Evolutionary conservation across 2,113 vertebrate genomes (phyloP), one percentile per base, ranked within the genome.

Genomic region (Ammodytes marinus): DNA sequence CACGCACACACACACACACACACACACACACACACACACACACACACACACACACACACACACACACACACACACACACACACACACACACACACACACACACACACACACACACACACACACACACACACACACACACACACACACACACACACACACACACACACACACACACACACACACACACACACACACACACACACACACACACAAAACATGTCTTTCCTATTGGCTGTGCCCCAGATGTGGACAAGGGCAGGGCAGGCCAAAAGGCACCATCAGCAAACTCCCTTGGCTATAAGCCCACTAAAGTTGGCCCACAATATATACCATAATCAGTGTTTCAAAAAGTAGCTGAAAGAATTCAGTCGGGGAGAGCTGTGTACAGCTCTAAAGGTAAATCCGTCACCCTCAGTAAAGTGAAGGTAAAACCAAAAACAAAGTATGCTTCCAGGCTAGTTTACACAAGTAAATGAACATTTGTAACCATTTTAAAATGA

Each of bases 251-350:
- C 74, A 82, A 85, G 78, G 86, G 54, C 46, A 81, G 65, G 74
- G 77, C 57, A 79, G 59, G 74, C 80, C 66, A 73, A 85, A 13
- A 19, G 53, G 63, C 66, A 35, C 2, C 5, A 55, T 90, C 91
- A 87, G 85, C 89, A 92, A 79, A 69, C 63, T 90, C 69, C 19
- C 64, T 0, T 81, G 80, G 69, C 84, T 87, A 80, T 86, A 86
- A 85, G 83, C 82, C 69, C 74, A 66, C 49, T 68, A 43, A 52
- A 73, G 13, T 76, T 86, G 75, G 88, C 84, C 63, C 60, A 60
- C 79, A 81, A 35, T 45, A 42, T 45, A 42, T 35, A 74, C 39
- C 59, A 80, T 80, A 64, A 80, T 82, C 69, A 74, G 64, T 76
- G 55, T 79, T 72, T 86, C 47, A 80, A 73, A 59, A 14, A 76